These are phyloP conservation scores for Taeniopygia guttata DNA, from an alignment of 2,797 vertebrate genomes.

Conservation along the genomic window DNA sequence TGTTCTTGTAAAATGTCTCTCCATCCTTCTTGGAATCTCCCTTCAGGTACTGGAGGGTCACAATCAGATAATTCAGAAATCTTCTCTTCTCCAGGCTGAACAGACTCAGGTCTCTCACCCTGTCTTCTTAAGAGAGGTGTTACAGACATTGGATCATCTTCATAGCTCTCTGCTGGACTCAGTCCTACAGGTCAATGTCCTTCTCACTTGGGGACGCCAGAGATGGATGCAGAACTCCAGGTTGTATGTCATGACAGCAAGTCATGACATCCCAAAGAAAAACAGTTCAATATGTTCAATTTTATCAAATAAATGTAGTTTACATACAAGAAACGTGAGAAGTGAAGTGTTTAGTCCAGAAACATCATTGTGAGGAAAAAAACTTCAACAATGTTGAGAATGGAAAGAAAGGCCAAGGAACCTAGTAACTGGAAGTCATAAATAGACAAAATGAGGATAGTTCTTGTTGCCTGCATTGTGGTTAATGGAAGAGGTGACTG, in stretches of 20 bases:
- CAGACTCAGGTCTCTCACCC: neutral
- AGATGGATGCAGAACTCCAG: neutral
- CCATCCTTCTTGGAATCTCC: neutral
- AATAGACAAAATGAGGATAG: neutral
- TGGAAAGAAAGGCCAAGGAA: neutral
- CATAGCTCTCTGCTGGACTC: neutral
- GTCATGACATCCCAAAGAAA: neutral
- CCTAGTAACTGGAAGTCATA: neutral
- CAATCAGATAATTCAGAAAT: neutral
- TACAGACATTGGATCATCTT: neutral
- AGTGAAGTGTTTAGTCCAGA: neutral
- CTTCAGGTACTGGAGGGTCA: neutral
- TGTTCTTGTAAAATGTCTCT: neutral
- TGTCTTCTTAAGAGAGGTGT: neutral
- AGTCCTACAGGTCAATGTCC: neutral
- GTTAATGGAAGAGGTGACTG: neutral
- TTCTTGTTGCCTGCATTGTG: neutral
- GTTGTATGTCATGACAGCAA: neutral
- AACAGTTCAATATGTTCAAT: neutral
- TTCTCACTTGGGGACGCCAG: neutral
- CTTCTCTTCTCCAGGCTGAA: neutral
- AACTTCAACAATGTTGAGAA: neutral
- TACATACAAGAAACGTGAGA: neutral
- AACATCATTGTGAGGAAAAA: neutral
- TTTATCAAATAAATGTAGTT: neutral